Base-by-base conservation (phyloP, 2,888 invertebrate genomes). In the Dendrolimus pini region DNA sequence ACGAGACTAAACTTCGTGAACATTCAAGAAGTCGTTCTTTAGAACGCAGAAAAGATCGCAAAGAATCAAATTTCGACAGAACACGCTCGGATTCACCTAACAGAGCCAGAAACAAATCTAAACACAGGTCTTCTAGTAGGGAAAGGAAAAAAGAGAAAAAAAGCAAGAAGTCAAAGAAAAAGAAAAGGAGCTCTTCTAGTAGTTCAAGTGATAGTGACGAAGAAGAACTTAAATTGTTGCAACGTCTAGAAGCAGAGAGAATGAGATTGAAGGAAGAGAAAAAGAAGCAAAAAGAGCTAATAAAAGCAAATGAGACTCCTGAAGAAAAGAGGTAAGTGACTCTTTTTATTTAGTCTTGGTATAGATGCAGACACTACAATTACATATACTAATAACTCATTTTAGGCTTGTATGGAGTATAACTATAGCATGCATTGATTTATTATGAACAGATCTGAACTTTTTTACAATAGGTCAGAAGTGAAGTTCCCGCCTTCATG, bases 261-360 rank as follows among this genome's bases (percentile, higher is more conserved):
- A 68, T 93, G 13, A 92, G 93, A 56, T 89, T 93, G 53, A 83
- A 93, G 9, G 93, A 95, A 41, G 94, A 95, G 55, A 93, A 92
- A 57, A 93, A 92, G 60, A 92, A 92, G 2, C 91, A 93, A 59
- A 97, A 97, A 69, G 96, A 96, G 67, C 71, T 93, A 57, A 76
- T 94, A 75, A 99, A 99, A 83, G 95, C 96, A 0, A 94, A 94
- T 58, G 99, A 99, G 89, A 98, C 98, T 0, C 96, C 99, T 0
- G 99, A 98, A 81, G 98, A 99, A 78, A 99, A 99, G 78, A 91
- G 93, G 91, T 89, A 53, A 30, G 54, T 55, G 7, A 9, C 55
- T 53, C n/a, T 53, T 14, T 53, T 53, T 55, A 55, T 13, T 14
- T 14, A 1, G 14, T 14, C 18, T 18, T 18, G 18, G 18, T 18